These are phyloP conservation scores for Rhynchophorus ferrugineus DNA, from an alignment of 1,140 invertebrate species.

Conservation along the genomic window DNA sequence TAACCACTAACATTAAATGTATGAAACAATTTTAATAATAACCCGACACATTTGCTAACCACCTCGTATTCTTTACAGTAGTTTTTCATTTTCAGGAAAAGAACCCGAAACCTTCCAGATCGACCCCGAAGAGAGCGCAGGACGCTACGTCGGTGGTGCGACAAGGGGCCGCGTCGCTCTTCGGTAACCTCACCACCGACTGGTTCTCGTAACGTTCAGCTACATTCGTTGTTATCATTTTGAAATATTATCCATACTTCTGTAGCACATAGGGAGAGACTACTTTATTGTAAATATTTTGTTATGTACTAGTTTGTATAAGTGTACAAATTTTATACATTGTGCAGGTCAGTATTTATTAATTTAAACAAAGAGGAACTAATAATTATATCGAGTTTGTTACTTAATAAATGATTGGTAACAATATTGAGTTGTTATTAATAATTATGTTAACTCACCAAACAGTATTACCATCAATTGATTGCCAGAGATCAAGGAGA, in stretches of 20 bases:
- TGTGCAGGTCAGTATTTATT: constrained; percentile 19
- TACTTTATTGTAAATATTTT: constrained; percentile 11
- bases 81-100: constrained; percentile 10
- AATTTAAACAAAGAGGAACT: neutral
- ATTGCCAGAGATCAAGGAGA: no score
- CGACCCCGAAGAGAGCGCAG: constrained; percentile 28
- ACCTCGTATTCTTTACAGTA: no score
- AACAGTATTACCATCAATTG: no score
- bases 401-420: constrained; percentile 6
- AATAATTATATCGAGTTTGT: constrained; percentile 1
- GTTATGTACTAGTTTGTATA: constrained; percentile 8
- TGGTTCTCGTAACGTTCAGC: constrained; percentile 54
- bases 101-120: constrained; percentile 14
- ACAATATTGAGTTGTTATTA: no score
- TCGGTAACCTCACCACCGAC: constrained; percentile 69
- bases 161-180: constrained; percentile 65
- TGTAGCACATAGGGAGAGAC: no score
- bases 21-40: no score
- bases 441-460: no score
- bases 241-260: neutral
- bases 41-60: no score
- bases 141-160: constrained; percentile 43
- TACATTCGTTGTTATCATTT: neutral
- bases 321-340: constrained; percentile 18
- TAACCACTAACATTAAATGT: no score